Evolutionary conservation across 1,140 invertebrate species (phyloP).

Genomic region (Drosophila virilis): DNA sequence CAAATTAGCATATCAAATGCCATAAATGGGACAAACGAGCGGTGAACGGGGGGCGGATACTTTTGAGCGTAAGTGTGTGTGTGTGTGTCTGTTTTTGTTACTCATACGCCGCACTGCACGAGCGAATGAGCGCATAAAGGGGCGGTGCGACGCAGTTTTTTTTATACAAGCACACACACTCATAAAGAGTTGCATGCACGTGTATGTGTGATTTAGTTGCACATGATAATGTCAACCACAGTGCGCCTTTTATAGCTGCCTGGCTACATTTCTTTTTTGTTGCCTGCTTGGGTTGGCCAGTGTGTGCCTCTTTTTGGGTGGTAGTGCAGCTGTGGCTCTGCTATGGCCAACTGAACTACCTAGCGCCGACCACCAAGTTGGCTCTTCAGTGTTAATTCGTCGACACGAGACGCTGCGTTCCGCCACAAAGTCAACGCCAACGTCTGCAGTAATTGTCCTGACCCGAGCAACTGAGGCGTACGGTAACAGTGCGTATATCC

Average conservation of each 20-base stretch:
- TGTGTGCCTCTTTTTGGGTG: slow-evolving; percentile 46
- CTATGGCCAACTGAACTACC: slow-evolving; percentile 50
- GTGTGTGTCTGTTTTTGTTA: slow-evolving; percentile 61
- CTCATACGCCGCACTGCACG: slow-evolving; percentile 75
- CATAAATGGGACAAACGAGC: slow-evolving; percentile 59
- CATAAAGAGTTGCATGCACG: slow-evolving; percentile 18
- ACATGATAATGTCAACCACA: slow-evolving; percentile 79
- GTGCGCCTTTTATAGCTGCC: slow-evolving; percentile 60
- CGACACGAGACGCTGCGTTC: slow-evolving; percentile 77
- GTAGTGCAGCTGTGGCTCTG: slow-evolving; percentile 68
- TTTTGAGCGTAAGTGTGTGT: slow-evolving; percentile 23
- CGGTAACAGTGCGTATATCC: slow-evolving; percentile 38
- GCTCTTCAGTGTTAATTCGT: slow-evolving; percentile 80
- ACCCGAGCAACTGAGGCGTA: slow-evolving; percentile 35
- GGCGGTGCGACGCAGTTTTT: slow-evolving; percentile 56
- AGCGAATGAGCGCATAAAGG: slow-evolving; percentile 75
- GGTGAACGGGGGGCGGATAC: slow-evolving; percentile 13
- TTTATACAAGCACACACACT: slow-evolving; percentile 23
- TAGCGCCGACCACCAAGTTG: slow-evolving; percentile 65
- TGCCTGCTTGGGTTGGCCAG: slow-evolving; percentile 63
- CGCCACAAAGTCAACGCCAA: slow-evolving; percentile 49
- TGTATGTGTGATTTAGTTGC: slow-evolving; percentile 71
- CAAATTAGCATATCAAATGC: slow-evolving; percentile 82
- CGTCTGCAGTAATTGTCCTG: slow-evolving; percentile 44
- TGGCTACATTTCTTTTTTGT: slow-evolving; percentile 48